These are phyloP conservation scores for Isaurus tuberculatus DNA, from an alignment of 92 coral and sea anemone genomes.

Conservation along the genomic window DNA sequence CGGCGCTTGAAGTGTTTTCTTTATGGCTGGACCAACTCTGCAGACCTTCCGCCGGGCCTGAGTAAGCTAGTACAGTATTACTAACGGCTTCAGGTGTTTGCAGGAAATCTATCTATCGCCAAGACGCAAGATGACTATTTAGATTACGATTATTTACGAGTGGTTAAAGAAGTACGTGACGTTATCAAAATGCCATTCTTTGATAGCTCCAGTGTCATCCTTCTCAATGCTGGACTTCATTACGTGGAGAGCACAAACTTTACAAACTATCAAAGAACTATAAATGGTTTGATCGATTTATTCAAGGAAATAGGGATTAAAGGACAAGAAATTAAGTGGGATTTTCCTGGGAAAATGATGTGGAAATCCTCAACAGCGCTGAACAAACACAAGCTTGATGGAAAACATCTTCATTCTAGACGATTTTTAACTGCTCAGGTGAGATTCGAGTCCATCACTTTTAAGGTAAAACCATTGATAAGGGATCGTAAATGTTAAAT, in stretches of 20 bases:
- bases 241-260: conserved; percentile 90
- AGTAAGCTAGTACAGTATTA: too few relatives aligned
- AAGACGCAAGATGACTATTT: conserved; percentile 69
- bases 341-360: conserved; percentile 82
- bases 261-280: conserved; percentile 73
- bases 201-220: conserved; percentile 71
- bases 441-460: not conserved
- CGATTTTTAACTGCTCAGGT: conserved; percentile 86
- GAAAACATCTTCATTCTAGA: conserved; percentile 75
- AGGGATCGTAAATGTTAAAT: too few relatives aligned
- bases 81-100: not conserved
- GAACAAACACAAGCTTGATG: conserved; percentile 80
- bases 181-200: conserved; percentile 73
- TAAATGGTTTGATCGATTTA: conserved; percentile 60
- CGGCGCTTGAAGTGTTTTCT: too few relatives aligned
- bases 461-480: too few relatives aligned
- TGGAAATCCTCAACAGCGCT: conserved; percentile 87
- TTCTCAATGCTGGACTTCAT: conserved; percentile 87
- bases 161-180: conserved; percentile 74
- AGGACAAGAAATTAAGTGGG: conserved; percentile 27
- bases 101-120: conserved; percentile 73
- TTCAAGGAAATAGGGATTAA: conserved; percentile 57
- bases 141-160: conserved; percentile 79
- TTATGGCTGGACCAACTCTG: too few relatives aligned
- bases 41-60: too few relatives aligned